Base-by-base conservation (phyloP, 1,140 invertebrate genomes). In the Cyclina sinensis region DNA sequence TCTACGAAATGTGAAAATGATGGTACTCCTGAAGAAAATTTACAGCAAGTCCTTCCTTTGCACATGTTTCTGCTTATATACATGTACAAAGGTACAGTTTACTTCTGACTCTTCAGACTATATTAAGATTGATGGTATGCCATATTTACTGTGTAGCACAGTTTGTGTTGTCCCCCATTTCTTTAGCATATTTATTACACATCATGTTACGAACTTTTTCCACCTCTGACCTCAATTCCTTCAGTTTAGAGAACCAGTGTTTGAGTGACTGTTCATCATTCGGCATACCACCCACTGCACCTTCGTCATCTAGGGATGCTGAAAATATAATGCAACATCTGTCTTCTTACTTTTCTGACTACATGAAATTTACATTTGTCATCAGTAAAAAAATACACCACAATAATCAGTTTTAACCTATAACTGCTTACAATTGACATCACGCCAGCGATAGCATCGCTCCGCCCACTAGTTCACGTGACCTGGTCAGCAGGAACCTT, bases 141-240 rank as follows among this genome's bases (percentile, higher is more conserved):
- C 16, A 11, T 39, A 16, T 35, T 86, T 86, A 94, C 89, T 94
- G 94, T 32, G 91, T 91, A 59, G 91, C 90, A 92, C 94, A 94
- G 70, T 92, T 93, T 0, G 94, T 78, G 51, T 94, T 94, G 65
- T 93, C 92, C 21, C 93, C 94, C 90, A 94, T 93, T 59, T 95
- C 94, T 78, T 94, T 94, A 11, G 94, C 94, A 80, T 93, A 93
- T 83, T 94, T 94, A 65, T 94, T 93, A 80, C 92, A 93, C 27
- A 95, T 92, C 83, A 91, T 91, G 35, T 89, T 90, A 24, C 94
- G 81, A 35, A 95, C 84, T 59, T 89, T 90, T 73, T 94, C 94
- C 39, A 95, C 90, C 37, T 95, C 93, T n/a, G 65, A 46, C 21
- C 94, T 68, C 35, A 95, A 87, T 51, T 93, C 92, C 12, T 82